A percentile compares a stretch with the other conserved stretches of the same genome.
Evolutionary conservation across 1,140 invertebrate genomes (phyloP).

Genomic region (Mamestra configurata): DNA sequence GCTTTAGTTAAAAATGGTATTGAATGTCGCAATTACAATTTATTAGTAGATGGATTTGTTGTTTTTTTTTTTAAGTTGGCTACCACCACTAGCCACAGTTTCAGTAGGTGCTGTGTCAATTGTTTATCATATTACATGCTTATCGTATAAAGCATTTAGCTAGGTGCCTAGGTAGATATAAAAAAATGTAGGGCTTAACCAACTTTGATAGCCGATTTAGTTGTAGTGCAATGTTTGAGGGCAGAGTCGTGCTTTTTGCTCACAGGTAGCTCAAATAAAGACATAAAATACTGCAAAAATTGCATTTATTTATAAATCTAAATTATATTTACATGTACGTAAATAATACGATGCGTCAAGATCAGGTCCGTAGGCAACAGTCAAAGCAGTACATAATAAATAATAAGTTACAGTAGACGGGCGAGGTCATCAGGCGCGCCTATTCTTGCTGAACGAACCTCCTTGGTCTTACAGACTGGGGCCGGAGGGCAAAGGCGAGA

Average conservation of each 20-base stretch:
- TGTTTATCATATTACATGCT: too few species aligned
- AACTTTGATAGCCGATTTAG: too few species aligned
- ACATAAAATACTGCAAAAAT: constrained; percentile 72
- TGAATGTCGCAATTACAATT: too few species aligned
- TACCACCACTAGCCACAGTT: too few species aligned
- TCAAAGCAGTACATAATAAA: constrained; percentile 85
- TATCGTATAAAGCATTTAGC: too few species aligned
- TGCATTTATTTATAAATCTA: constrained; percentile 82
- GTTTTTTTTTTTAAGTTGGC: too few species aligned
- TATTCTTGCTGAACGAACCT: constrained; percentile 69
- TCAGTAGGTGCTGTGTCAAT: too few species aligned
- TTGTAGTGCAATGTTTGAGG: constrained; percentile 4
- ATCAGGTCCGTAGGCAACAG: constrained; percentile 86
- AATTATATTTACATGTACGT: constrained; percentile 84
- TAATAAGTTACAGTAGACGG: constrained; percentile 74
- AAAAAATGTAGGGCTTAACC: too few species aligned
- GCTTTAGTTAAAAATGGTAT: too few species aligned
- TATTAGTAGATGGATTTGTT: too few species aligned
- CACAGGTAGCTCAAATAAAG: constrained; percentile 4
- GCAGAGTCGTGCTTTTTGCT: too few species aligned
- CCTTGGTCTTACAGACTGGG: constrained; percentile 31
- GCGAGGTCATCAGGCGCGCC: constrained; percentile 67
- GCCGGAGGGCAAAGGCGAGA: constrained; percentile 53
- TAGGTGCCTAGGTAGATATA: too few species aligned
- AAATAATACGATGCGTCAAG: constrained; percentile 82